These are phyloP conservation scores for Anoura caudifer DNA, from an alignment of 2,113 vertebrate genomes.

Conservation along the genomic window DNA sequence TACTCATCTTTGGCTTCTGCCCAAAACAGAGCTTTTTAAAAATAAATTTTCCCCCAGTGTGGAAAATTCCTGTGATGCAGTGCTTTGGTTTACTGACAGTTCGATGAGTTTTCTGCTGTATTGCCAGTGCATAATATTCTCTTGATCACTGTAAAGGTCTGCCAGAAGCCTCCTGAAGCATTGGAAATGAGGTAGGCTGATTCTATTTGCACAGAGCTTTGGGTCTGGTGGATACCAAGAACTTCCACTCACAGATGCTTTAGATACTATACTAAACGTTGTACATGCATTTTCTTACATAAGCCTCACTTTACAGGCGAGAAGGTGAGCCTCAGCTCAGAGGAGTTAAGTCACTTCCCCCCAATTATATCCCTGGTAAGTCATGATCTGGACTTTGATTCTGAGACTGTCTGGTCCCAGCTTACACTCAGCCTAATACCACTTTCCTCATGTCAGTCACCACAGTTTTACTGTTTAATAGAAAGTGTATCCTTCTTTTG, in stretches of 20 bases:
- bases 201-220: not conserved
- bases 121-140: not conserved
- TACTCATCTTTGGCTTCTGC: not conserved
- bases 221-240: not conserved
- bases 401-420: not conserved
- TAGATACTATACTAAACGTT: not conserved
- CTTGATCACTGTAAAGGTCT: not conserved
- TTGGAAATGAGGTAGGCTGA: not conserved
- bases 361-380: not conserved
- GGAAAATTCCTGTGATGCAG: not conserved
- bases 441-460: not conserved
- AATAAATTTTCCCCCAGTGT: not conserved
- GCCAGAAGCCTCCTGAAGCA: not conserved
- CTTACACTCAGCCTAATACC: not conserved
- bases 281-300: not conserved
- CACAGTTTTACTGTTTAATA: not conserved
- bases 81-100: not conserved
- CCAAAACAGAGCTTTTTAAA: not conserved
- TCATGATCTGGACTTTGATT: not conserved
- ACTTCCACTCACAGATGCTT: not conserved
- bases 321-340: not conserved
- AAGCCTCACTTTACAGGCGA: not conserved
- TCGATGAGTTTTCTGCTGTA: not conserved
- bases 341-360: not conserved
- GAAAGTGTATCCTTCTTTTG: not conserved